These are phyloP conservation scores for Phylloscopus trochiloides DNA, from an alignment of 2,113 vertebrate species.

Conservation along the genomic window DNA sequence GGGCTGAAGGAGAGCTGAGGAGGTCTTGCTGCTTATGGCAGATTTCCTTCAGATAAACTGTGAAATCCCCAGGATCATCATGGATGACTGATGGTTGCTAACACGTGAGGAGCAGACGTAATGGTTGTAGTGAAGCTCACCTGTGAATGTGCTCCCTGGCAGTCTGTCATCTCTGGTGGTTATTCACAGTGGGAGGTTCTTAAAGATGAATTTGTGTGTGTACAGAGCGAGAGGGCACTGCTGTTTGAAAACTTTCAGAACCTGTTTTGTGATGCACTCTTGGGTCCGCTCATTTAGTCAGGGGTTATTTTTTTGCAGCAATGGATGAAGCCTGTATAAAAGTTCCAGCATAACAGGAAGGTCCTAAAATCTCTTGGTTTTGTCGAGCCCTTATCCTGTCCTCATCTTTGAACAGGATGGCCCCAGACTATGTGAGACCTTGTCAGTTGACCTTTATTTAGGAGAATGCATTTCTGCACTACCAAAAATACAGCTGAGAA, in stretches of 20 bases:
- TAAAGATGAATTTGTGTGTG: neutral
- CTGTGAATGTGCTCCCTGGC: neutral
- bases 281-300: neutral
- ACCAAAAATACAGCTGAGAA: neutral
- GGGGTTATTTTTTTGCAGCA: neutral
- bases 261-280: neutral
- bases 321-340: neutral
- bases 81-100: neutral
- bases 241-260: neutral
- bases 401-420: neutral
- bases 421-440: neutral
- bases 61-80: neutral
- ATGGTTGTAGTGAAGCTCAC: neutral
- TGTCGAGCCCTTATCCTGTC: neutral
- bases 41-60: neutral
- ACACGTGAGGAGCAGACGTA: neutral
- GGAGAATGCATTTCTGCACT: neutral
- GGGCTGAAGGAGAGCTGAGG: constrained; percentile 1
- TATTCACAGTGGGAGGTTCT: neutral
- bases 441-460: neutral
- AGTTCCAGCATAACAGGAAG: neutral
- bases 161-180: neutral
- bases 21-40: neutral
- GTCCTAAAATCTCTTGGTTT: neutral
- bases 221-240: neutral